These are phyloP conservation scores for Indicator indicator DNA, from an alignment of 2,113 vertebrate species.

Conservation along the genomic window DNA sequence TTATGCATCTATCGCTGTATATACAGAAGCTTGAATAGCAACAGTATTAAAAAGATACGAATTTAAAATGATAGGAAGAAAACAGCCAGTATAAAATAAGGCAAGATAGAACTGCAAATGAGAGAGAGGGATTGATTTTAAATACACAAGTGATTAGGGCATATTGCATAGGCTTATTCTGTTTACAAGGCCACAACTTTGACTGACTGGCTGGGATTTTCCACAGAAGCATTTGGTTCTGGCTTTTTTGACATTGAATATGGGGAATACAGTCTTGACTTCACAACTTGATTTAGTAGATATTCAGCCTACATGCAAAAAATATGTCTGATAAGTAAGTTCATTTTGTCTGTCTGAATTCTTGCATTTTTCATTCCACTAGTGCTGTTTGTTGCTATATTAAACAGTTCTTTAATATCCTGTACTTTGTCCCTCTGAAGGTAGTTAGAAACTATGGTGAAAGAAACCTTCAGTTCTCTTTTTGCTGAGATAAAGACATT, in stretches of 20 bases:
- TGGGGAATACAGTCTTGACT: background rate
- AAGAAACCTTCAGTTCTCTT: background rate
- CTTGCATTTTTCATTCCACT: background rate
- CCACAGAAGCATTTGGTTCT: background rate
- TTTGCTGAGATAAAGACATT: background rate
- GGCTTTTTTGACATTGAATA: background rate
- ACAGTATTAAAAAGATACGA: background rate
- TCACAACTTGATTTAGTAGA: background rate
- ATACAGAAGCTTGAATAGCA: background rate
- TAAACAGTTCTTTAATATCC: conserved; percentile 19
- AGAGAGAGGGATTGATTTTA: background rate
- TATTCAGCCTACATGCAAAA: background rate
- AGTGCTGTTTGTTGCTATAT: background rate
- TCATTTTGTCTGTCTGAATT: background rate
- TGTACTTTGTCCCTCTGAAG: background rate
- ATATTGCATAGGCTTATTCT: background rate
- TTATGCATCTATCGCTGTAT: background rate
- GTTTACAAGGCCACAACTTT: background rate
- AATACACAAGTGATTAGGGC: background rate
- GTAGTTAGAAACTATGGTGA: background rate
- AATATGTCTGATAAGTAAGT: background rate
- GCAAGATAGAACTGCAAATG: background rate
- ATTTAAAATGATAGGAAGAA: background rate
- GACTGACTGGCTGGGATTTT: background rate
- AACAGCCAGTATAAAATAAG: background rate